These are phyloP conservation scores for Pollenia griseotomentosa DNA, from an alignment of 2,888 invertebrate genomes.

Conservation along the genomic window DNA sequence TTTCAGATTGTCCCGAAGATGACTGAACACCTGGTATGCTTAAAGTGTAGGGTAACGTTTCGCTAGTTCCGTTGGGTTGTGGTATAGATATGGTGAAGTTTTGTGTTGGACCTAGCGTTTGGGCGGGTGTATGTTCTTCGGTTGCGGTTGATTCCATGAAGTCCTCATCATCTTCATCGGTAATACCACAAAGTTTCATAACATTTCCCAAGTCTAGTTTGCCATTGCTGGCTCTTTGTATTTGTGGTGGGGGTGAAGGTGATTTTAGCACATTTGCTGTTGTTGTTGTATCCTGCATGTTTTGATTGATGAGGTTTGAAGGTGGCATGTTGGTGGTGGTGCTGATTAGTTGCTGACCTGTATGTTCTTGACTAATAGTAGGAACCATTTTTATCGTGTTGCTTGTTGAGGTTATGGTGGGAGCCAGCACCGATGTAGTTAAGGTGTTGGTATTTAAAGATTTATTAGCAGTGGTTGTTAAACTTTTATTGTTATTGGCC, in stretches of 20 bases:
- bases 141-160: constrained; percentile 79
- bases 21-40: constrained; percentile 81
- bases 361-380: constrained; percentile 67
- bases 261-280: constrained; percentile 71
- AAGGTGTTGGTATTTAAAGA: constrained; percentile 59
- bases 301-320: constrained; percentile 49
- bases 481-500: constrained; percentile 51
- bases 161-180: constrained; percentile 88
- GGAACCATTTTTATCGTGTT: constrained; percentile 71
- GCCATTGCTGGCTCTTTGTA: constrained; percentile 81
- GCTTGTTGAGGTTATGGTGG: constrained; percentile 65
- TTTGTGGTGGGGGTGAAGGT: constrained; percentile 78
- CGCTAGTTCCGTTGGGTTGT: constrained; percentile 80
- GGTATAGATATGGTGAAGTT: constrained; percentile 84
- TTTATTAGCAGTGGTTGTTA: constrained; percentile 68
- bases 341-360: constrained; percentile 37
- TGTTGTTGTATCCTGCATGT: not conserved
- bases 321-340: constrained; percentile 59
- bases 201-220: constrained; percentile 89
- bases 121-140: constrained; percentile 53
- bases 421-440: constrained; percentile 55
- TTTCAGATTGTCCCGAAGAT: constrained; percentile 29
- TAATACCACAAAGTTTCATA: constrained; percentile 89
- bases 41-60: constrained; percentile 83
- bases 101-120: constrained; percentile 65